phyloP scores from a whole-genome alignment of 2,797 vertebrate species.

The Lycodopsis pacificus region DNA sequence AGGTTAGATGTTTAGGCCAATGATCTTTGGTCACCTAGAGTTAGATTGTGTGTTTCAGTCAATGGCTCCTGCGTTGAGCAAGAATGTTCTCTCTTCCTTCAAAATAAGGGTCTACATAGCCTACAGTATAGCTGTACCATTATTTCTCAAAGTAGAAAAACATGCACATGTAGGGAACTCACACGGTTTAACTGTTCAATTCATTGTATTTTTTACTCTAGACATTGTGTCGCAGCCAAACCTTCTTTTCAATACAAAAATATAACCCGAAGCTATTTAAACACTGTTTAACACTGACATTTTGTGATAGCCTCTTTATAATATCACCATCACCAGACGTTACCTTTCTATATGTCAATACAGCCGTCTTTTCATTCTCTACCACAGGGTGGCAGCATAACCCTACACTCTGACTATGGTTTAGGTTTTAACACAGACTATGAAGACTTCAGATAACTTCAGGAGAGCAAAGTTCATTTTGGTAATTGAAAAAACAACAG shows the following conservation, averaged over 20 bases:
- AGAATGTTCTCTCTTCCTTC: not conserved
- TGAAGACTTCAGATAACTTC: not conserved
- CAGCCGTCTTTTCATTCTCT: not conserved
- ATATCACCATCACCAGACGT: not conserved
- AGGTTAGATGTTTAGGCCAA: not conserved
- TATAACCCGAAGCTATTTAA: not conserved
- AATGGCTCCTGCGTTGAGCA: conserved; percentile 7
- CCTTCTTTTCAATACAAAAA: not conserved
- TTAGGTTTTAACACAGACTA: not conserved
- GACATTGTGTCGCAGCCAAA: not conserved
- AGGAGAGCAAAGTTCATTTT: not conserved
- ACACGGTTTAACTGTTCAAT: not conserved
- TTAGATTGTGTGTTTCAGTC: not conserved
- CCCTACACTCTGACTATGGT: not conserved
- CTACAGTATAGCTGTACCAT: not conserved
- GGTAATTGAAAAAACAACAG: not conserved
- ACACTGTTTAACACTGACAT: not conserved
- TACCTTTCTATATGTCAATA: not conserved
- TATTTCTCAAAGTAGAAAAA: not conserved
- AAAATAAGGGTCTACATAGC: not conserved
- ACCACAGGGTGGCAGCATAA: conserved; percentile 14
- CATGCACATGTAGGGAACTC: not conserved
- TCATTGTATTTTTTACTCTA: not conserved
- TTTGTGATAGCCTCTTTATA: not conserved
- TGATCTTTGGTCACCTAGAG: not conserved